A percentile compares a stretch with the other conserved stretches of the same genome.
These are phyloP conservation scores for Eciton burchellii DNA, from an alignment of 1,140 invertebrate genomes.

Conservation along the genomic window DNA sequence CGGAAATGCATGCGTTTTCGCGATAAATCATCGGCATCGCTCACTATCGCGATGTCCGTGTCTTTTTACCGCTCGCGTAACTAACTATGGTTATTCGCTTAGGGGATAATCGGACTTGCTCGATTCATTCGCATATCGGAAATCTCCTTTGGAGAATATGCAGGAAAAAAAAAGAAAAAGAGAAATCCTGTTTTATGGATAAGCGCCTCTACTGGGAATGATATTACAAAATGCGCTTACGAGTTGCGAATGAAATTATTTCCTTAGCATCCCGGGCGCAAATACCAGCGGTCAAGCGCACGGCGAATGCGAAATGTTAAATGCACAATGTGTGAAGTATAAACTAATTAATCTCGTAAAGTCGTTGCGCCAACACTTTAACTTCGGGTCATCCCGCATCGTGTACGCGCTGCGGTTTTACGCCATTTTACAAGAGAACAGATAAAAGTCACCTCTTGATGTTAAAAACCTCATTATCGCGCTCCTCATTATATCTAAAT, in stretches of 20 bases:
- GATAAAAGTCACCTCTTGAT: not conserved
- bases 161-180: not conserved
- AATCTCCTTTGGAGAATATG: conserved; percentile 22
- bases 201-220: not conserved
- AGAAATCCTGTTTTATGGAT: not conserved
- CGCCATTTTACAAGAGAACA: not conserved
- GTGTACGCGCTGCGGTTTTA: not conserved
- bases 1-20: too few relatives aligned
- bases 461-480: not conserved
- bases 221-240: not conserved
- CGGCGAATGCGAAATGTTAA: conserved; percentile 25
- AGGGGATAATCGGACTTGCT: not conserved
- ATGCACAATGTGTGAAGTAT: not conserved
- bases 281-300: conserved; percentile 8
- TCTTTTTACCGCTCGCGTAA: too few relatives aligned
- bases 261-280: not conserved
- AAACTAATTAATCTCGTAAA: conserved; percentile 36
- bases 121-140: not conserved
- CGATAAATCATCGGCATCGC: too few relatives aligned
- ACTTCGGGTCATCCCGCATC: not conserved
- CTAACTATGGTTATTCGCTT: conserved; percentile 17
- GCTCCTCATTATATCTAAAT: not conserved
- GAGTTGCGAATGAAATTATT: conserved; percentile 18
- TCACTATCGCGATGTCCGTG: too few relatives aligned
- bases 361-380: conserved; percentile 4